Evolutionary conservation across 2,113 vertebrate species (phyloP).

Genomic region (Aramus guarauna): DNA sequence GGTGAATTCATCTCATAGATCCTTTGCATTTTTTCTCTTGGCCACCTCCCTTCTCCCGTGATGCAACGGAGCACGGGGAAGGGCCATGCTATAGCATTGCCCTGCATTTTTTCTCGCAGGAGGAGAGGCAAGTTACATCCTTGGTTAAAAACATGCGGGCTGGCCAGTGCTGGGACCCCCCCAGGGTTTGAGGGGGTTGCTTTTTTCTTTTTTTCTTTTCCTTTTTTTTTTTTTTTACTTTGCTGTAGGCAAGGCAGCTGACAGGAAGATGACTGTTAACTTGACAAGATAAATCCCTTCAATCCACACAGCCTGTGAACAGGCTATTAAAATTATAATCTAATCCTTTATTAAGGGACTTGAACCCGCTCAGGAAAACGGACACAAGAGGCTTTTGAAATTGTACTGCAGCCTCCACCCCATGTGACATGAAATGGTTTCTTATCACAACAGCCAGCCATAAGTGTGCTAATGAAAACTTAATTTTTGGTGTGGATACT

Average conservation of each 20-base stretch:
- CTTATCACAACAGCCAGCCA: background rate
- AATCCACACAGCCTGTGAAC: background rate
- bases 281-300: slow-evolving; percentile 38
- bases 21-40: background rate
- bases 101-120: background rate
- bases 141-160: background rate
- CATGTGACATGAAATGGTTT: background rate
- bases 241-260: slow-evolving; percentile 37
- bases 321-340: slow-evolving; percentile 32
- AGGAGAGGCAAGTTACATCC: background rate
- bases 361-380: background rate
- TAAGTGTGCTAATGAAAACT: background rate
- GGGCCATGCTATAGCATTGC: background rate
- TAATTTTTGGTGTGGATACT: background rate
- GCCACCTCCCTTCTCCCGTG: slow-evolving; percentile 14
- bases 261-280: slow-evolving; percentile 40
- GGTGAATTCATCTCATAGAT: background rate
- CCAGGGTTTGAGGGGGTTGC: background rate
- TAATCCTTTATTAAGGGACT: slow-evolving; percentile 35
- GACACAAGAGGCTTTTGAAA: slow-evolving; percentile 41
- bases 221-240: background rate
- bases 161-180: background rate
- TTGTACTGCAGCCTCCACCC: background rate
- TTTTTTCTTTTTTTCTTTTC: background rate
- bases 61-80: background rate